Conservation (phyloP, 2,797 vertebrate species). For the Sebastolobus altivelis region DNA sequence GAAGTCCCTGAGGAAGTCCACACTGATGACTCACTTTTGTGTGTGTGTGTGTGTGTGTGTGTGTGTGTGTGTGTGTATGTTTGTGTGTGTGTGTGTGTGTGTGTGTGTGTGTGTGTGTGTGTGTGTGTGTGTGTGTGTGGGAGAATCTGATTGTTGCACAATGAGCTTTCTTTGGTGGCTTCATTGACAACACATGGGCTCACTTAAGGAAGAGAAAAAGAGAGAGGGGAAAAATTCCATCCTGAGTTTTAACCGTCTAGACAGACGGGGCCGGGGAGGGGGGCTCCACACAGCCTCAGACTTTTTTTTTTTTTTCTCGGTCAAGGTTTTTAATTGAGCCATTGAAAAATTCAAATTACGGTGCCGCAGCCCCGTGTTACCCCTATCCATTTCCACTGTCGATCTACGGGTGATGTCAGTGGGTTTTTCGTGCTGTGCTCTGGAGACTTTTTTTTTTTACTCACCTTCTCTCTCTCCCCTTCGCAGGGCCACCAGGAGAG, state of each 20-base stretch:
- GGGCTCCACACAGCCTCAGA: conserved; percentile 66
- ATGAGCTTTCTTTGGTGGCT: conserved; percentile 83
- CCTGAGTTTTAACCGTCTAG: conserved; percentile 83
- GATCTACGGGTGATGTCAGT: conserved; percentile 75
- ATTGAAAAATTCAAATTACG: conserved; percentile 82
- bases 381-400: conserved; percentile 62
- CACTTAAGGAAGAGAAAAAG: conserved; percentile 74
- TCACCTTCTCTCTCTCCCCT: conserved; percentile 20
- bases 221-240: conserved; percentile 82
- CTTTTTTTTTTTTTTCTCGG: conserved; percentile 50
- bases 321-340: conserved; percentile 81
- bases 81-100: conserved; percentile 55
- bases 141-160: conserved; percentile 77
- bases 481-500: conserved; percentile 93
- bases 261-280: conserved; percentile 75
- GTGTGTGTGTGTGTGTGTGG: conserved; percentile 62
- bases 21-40: conserved; percentile 75
- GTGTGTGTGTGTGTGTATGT: conserved; percentile 72
- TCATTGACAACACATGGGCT: conserved; percentile 87
- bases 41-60: conserved; percentile 49
- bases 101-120: conserved; percentile 72
- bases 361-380: conserved; percentile 61
- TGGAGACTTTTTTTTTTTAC: conserved; percentile 22
- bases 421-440: conserved; percentile 33
- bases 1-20: conserved; percentile 65